Conservation (phyloP, 2,888 invertebrate genomes). For the Monopis laevigella region DNA sequence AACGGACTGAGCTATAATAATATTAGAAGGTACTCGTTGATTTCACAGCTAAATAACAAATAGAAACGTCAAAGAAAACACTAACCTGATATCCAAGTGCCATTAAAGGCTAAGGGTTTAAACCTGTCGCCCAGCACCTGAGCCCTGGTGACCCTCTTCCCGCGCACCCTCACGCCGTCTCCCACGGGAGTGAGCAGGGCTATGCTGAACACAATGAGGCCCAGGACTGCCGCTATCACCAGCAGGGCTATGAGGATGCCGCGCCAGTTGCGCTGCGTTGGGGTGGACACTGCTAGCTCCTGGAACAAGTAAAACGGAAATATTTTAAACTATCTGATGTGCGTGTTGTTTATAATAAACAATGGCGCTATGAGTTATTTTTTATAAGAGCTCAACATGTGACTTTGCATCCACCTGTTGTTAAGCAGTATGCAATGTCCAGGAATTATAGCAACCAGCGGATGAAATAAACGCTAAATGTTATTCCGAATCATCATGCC, state of each 20-base stretch:
- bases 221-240: constrained; percentile 89
- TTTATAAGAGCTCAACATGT: no score
- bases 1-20: no score
- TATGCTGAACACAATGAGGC: constrained; percentile 91
- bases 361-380: no score
- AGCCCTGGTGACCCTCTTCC: constrained; percentile 73
- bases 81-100: constrained; percentile 78
- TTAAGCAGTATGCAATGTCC: no score
- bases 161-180: constrained; percentile 75
- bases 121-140: constrained; percentile 71
- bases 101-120: constrained; percentile 74
- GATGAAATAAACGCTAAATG: no score
- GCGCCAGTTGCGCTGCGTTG: constrained; percentile 92
- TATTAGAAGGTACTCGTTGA: no score
- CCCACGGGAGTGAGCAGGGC: constrained; percentile 85
- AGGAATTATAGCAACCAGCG: no score
- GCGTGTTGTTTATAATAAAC: neutral
- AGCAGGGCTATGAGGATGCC: constrained; percentile 92
- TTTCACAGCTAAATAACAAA: neutral
- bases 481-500: no score
- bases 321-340: neutral
- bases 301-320: constrained; percentile 48
- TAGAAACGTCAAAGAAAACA: constrained; percentile 1
- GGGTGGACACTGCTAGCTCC: constrained; percentile 90
- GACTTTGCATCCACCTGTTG: no score